Conservation (phyloP, 2,113 vertebrate species). For the Corythornis madagascariensis region DNA sequence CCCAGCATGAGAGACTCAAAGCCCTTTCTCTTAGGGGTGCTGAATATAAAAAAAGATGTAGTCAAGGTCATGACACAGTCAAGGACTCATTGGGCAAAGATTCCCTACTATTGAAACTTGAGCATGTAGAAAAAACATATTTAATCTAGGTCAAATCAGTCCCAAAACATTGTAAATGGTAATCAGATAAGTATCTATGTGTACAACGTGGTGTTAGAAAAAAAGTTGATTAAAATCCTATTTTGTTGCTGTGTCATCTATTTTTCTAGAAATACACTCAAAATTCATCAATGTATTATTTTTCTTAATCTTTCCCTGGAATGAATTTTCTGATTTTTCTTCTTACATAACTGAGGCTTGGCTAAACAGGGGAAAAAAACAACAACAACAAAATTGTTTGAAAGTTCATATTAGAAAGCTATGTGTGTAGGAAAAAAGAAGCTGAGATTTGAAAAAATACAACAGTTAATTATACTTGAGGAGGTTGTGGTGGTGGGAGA, state of each 20-base stretch:
- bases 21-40: not conserved
- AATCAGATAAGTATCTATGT: not conserved
- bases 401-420: not conserved
- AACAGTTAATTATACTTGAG: not conserved
- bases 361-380: not conserved
- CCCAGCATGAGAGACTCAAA: not conserved
- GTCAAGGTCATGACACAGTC: not conserved
- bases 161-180: not conserved
- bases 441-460: not conserved
- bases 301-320: not conserved
- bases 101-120: not conserved
- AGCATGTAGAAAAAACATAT: rapidly evolving
- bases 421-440: not conserved
- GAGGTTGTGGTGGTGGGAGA: not conserved
- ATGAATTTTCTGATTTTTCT: not conserved
- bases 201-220: not conserved
- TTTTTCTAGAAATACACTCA: not conserved
- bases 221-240: not conserved
- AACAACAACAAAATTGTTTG: not conserved
- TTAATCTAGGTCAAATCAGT: not conserved
- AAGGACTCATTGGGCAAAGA: not conserved
- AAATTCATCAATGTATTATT: not conserved
- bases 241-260: not conserved
- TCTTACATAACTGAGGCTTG: not conserved
- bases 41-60: not conserved